Evolutionary conservation across 2,113 vertebrate genomes (phyloP), one percentile per base, ranked within the genome.

Genomic region (Rhinolophus sinicus): DNA sequence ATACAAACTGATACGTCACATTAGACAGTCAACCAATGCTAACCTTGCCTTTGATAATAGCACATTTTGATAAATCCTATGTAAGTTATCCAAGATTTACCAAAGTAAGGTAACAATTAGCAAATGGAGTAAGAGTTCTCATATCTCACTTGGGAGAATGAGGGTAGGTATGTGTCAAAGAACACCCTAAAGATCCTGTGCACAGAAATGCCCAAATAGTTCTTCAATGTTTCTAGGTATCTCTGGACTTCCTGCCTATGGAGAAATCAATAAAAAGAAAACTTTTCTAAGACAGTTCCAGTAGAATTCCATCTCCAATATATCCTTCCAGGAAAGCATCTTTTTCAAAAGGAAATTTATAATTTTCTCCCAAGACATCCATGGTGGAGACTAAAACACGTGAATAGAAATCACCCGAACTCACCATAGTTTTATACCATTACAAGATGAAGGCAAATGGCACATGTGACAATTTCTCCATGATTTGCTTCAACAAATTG

Each of bases 401-500:
- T 89, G 44, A 96, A 87, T 58, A 90, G 54, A 96, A 97, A 65
- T 3, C 3, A 65, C 78, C 38, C 83, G 92, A 64, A 18, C 28
- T 88, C 62, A 95, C 0, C 10, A 58, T 19, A 75, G 28, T 62
- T 85, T 88, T 69, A 50, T 40, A 28, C 22, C 19, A 40, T 78
- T 88, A 60, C 5, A 75, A 67, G 5, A 78, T 89, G 44, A 83
- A 78, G 38, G 65, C 6, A 89, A 93, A 87, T 54, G 22, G 40
- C 33, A 18, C 44, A 76, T 16, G 91, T 95, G 90, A 92, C 30
- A 95, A 80, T 94, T 93, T 88, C 77, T 92, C 62, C 33, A 86
- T n/a, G 26, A 70, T 96, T 96, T 78, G 62, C 62, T 97, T 94
- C 40, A 54, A 87, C 95, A 92, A 84, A 60, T 19, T 82, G 62